Percentiles rank a stretch among this genome's conserved stretches.
Conservation (phyloP, 2,888 invertebrate species). For the Pogonocherus hispidulus region DNA sequence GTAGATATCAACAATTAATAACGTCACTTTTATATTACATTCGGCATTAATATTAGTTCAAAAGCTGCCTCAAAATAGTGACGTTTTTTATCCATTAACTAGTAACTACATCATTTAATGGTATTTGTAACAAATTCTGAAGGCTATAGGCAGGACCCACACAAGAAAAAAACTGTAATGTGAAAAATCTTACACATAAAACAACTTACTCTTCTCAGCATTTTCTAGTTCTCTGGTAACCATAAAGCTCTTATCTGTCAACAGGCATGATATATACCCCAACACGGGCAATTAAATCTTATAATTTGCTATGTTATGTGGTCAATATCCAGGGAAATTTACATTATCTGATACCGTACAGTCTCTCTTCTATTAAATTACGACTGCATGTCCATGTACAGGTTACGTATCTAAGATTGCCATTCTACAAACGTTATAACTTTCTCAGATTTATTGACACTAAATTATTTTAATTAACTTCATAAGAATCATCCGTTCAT, state of each 20-base stretch:
- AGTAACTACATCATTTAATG: no score
- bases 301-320: conserved; percentile 36
- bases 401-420: conserved; percentile 29
- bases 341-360: conserved; percentile 30
- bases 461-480: conserved; percentile 20
- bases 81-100: no score
- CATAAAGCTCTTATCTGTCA: conserved; percentile 38
- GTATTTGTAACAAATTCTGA: no score
- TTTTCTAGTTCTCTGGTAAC: conserved; percentile 29
- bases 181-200: conserved; percentile 46
- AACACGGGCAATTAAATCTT: conserved; percentile 35
- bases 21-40: no score
- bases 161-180: conserved; percentile 49
- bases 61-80: no score
- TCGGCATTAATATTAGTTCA: no score
- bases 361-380: conserved; percentile 29
- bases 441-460: not conserved
- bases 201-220: conserved; percentile 34
- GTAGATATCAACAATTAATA: no score
- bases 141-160: no score
- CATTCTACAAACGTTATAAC: not conserved
- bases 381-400: not conserved
- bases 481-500: not conserved
- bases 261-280: conserved; percentile 30
- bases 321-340: conserved; percentile 33